Base-by-base conservation (phyloP, 2,888 invertebrate genomes). In the Camptogramma bilineatum region DNA sequence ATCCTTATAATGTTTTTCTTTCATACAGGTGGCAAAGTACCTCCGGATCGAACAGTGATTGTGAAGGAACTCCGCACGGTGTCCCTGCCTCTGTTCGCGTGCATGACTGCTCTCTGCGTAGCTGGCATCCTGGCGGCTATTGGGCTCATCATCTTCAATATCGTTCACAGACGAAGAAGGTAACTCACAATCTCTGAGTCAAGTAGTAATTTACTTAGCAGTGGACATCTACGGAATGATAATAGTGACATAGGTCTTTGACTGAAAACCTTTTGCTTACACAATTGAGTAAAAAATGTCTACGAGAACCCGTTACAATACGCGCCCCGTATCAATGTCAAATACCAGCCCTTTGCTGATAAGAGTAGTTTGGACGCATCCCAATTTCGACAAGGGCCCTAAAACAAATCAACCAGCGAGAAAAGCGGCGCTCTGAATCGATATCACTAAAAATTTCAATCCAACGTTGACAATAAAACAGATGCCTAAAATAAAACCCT, bases 31-130 rank as follows among this genome's bases (percentile, higher is more conserved):
- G 97, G 96, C 7, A 96, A 98, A 93, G 97, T 98, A 69, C 99
- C 99, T 21, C 98, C 98, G 79, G 99, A 99, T 87, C 95, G 98
- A 66, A 99, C 99, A 10, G 97, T 98, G 82, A 97, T 99, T 53
- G 95, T 96, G 76, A 95, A 95, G 75, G 96, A 97, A 55, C 90
- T 99, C 55, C 94, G 98, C 66, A 98, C 97, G 7, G 97, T 99
- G 13, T 98, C 98, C 0, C 92, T 97, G 75, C 97, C 97, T 56
- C 94, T 99, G 66, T 99, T 99, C 86, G 96, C 98, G 68, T 97
- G 98, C 80, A 98, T 99, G 97, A 96, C 98, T 80, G 95, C 97
- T 16, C 95, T 99, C 73, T 98, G 99, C 66, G 95, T 96, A 72
- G 94, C 98, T 62, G 99, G 99, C 34, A 97, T 99, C 73, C 85